These are phyloP conservation scores for Neolamprologus cancellatus DNA, from an alignment of 2,113 vertebrate genomes.

Conservation along the genomic window DNA sequence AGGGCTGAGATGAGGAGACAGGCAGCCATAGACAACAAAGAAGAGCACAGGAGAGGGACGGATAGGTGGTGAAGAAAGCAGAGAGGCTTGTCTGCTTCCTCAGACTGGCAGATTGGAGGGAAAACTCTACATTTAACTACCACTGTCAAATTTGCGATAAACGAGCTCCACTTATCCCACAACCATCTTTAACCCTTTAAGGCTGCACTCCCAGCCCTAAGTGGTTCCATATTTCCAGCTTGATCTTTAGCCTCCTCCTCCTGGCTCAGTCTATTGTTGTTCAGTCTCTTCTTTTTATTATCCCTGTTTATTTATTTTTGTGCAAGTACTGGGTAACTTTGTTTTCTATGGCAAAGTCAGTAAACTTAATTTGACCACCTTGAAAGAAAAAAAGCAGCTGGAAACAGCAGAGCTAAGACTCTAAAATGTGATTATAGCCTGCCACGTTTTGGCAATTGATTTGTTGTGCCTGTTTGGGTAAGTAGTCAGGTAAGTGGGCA, in stretches of 20 bases:
- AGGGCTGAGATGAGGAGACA: not conserved
- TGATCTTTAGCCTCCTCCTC: constrained; percentile 12
- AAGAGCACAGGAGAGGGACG: not conserved
- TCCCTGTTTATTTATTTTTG: not conserved
- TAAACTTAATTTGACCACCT: constrained; percentile 27
- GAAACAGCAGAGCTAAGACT: not conserved
- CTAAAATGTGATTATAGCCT: not conserved
- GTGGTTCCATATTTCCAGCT: constrained; percentile 53
- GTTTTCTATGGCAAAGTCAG: not conserved
- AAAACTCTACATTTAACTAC: constrained; percentile 53
- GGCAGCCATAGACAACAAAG: not conserved
- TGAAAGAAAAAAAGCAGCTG: not conserved
- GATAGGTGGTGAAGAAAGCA: not conserved
- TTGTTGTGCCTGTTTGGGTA: not conserved
- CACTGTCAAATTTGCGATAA: constrained; percentile 58
- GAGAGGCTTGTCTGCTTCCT: not conserved
- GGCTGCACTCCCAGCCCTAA: constrained; percentile 21
- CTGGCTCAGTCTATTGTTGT: constrained; percentile 6
- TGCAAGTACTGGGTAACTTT: not conserved
- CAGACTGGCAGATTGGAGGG: constrained; percentile 35
- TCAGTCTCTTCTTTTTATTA: constrained; percentile 3
- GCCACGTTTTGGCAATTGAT: not conserved
- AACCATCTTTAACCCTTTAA: constrained; percentile 64
- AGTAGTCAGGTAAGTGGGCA: not conserved
- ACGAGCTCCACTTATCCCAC: constrained; percentile 60